Base-by-base conservation (phyloP, 2,113 vertebrate genomes). In the Fregetta grallaria region DNA sequence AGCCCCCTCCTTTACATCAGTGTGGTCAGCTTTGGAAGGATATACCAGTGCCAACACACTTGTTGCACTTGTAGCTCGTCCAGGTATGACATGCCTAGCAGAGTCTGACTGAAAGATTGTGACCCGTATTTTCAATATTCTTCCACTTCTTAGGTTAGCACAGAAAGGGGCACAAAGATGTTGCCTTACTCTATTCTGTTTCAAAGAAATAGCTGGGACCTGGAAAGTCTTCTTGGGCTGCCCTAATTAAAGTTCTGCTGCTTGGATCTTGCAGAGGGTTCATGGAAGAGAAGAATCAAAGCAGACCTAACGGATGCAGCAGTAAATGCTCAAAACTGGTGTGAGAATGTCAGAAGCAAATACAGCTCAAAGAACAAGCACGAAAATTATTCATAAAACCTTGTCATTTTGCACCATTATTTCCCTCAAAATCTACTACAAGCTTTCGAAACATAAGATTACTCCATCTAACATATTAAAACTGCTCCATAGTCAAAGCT, bases 401-500 rank as follows among this genome's bases (percentile, higher is more conserved):
- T 30, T 76, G 61, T 58, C 65, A 86, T 87, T 96, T 95, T 90
- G 58, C 45, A 91, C 58, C 70, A 66, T 30, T 76, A 67, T 82
- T 95, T 94, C 59, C 59, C 66, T 91, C 53, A 90, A 94, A 89
- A 95, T 45, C 63, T 79, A 63, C 89, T 66, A 40, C n/a, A 73
- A 94, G 74, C 77, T 94, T 95, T 92, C 4, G 21, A 94, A 94
- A 88, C 16, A 36, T 17, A 91, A 90, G 40, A 85, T 94, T 68
- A 85, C 30, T 85, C 49, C 56, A 82, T 92, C 87, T 92, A 87
- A 90, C 13, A 86, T 42, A 87, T 95, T 88, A 86, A 91, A 95
- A 47, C 55, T 87, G 36, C 74, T 90, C 38, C 80, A 82, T 66
- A 70, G 61, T 87, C 56, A 76, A 90, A 82, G 80, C 58, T 85